A percentile compares a stretch with the other conserved stretches of the same genome.
These are phyloP conservation scores for Coccyzus lansbergi DNA, from an alignment of 2,797 vertebrate species.

Conservation along the genomic window DNA sequence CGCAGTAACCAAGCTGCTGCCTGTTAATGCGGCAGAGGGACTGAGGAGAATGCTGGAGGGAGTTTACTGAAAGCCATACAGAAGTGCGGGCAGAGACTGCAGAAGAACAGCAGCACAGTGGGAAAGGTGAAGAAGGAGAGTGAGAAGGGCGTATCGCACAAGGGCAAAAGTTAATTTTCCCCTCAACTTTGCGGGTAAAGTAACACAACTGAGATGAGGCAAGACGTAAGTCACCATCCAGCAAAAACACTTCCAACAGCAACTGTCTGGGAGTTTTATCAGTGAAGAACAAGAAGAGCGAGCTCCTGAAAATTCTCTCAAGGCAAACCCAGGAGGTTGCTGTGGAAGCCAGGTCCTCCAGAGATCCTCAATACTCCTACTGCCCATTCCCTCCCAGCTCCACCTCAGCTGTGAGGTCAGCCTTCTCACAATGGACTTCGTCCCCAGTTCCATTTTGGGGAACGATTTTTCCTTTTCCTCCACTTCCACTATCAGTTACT, in stretches of 20 bases:
- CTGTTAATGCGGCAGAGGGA: neutral
- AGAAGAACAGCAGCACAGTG: neutral
- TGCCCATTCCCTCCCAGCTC: neutral
- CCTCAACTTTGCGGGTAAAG: neutral
- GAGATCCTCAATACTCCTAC: neutral
- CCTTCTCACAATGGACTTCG: neutral
- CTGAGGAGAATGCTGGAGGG: neutral
- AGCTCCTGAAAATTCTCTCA: neutral
- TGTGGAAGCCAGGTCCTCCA: neutral
- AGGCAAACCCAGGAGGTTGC: neutral
- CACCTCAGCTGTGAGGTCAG: neutral
- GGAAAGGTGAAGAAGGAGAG: neutral
- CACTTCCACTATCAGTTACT: neutral
- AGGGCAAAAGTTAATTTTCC: neutral
- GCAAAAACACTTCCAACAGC: neutral
- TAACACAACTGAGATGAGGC: neutral
- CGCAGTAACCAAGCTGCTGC: neutral
- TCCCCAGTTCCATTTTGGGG: rapidly evolving
- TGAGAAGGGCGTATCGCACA: neutral
- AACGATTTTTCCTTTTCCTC: neutral
- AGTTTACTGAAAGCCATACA: neutral
- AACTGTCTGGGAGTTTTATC: neutral
- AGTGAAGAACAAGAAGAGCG: neutral
- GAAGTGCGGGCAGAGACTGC: neutral
- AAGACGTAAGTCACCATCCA: neutral